phyloP scores from a whole-genome alignment of 2,113 vertebrate species.

The Phylloscopus trochilus region DNA sequence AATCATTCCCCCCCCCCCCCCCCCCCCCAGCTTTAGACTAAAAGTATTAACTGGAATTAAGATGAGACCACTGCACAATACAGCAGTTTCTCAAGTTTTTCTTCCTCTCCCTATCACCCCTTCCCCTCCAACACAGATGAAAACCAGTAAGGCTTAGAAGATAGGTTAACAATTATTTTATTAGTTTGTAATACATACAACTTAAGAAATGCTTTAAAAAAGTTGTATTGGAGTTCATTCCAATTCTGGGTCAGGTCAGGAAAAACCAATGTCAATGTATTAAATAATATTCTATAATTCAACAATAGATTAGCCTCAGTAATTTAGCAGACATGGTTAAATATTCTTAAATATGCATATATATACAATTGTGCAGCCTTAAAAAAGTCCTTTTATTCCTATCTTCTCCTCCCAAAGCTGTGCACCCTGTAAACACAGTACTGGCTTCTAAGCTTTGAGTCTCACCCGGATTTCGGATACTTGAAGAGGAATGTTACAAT shows the following conservation, averaged over 20 bases:
- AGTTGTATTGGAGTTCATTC: slow-evolving; percentile 44
- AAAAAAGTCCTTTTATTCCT: slow-evolving; percentile 11
- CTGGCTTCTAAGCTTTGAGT: slow-evolving; percentile 16
- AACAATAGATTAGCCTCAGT: slow-evolving; percentile 30
- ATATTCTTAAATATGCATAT: slow-evolving; percentile 47
- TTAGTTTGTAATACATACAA: slow-evolving; percentile 57
- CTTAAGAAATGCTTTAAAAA: slow-evolving; percentile 58
- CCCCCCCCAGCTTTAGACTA: neutral
- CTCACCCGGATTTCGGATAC: neutral
- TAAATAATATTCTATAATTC: slow-evolving; percentile 40
- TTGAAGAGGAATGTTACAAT: slow-evolving; percentile 14
- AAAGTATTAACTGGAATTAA: neutral
- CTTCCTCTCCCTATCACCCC: neutral
- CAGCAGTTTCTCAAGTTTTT: neutral
- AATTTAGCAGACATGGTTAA: slow-evolving; percentile 42
- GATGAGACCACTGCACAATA: neutral
- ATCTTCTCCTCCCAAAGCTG: neutral
- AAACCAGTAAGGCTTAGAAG: neutral
- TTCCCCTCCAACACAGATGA: neutral
- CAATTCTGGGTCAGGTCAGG: slow-evolving; percentile 49
- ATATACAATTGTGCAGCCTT: slow-evolving; percentile 32
- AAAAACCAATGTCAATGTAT: slow-evolving; percentile 5
- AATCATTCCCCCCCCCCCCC: too few species aligned
- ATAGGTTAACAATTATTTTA: slow-evolving; percentile 39
- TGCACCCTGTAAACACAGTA: neutral